These are phyloP conservation scores for Galago senegalensis DNA, from an alignment of 2,797 vertebrate species.

Conservation along the genomic window DNA sequence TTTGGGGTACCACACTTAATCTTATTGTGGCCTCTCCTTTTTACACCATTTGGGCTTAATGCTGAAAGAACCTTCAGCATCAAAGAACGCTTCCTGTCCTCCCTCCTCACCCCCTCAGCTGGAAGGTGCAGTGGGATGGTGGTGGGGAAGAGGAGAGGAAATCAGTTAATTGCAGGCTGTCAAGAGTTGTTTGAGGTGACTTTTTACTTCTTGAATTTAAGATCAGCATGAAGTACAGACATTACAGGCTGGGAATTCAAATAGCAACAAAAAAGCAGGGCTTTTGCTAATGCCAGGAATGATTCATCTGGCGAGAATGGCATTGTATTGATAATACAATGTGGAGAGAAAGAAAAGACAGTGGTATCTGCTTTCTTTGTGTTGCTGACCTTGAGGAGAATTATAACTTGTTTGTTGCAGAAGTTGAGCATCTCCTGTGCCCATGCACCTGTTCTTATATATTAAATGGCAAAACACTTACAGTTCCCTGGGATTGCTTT, in stretches of 20 bases:
- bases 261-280: slow-evolving; percentile 74
- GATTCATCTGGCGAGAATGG: slow-evolving; percentile 80
- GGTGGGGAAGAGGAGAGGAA: slow-evolving; percentile 45
- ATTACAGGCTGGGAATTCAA: slow-evolving; percentile 78
- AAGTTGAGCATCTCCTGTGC: slow-evolving; percentile 86
- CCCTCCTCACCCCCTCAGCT: not conserved
- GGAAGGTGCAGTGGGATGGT: not conserved
- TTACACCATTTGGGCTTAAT: slow-evolving; percentile 63
- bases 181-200: slow-evolving; percentile 74
- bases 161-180: slow-evolving; percentile 71
- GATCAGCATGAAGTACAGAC: slow-evolving; percentile 66
- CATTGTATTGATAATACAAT: slow-evolving; percentile 76
- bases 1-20: slow-evolving; percentile 55
- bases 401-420: slow-evolving; percentile 83
- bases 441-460: slow-evolving; percentile 80
- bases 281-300: slow-evolving; percentile 79
- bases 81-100: not conserved
- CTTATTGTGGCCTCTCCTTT: slow-evolving; percentile 69
- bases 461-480: slow-evolving; percentile 78
- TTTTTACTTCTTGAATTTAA: slow-evolving; percentile 82
- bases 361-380: slow-evolving; percentile 82
- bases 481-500: slow-evolving; percentile 73
- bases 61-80: slow-evolving; percentile 73
- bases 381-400: slow-evolving; percentile 86
- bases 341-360: slow-evolving; percentile 68